Conservation (phyloP, 2,888 invertebrate species). For the Drosophila aldrichi region DNA sequence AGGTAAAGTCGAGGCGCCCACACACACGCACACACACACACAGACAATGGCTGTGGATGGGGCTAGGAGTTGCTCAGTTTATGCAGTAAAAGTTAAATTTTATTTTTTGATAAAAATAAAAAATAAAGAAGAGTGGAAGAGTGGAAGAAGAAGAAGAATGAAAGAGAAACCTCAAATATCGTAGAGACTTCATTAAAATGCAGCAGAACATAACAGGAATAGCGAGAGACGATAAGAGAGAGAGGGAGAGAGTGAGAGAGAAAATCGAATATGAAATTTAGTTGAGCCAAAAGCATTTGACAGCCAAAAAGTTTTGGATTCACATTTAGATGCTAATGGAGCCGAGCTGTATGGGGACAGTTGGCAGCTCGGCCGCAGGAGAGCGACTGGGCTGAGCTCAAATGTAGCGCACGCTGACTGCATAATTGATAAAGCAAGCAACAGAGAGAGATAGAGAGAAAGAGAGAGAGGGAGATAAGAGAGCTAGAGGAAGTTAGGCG, state of each 20-base stretch:
- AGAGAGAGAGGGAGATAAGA: neutral
- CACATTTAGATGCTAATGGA: conserved; percentile 77
- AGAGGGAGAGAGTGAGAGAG: conserved; percentile 19
- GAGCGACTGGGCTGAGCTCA: conserved; percentile 36
- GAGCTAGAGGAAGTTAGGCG: neutral
- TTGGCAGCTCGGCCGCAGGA: neutral
- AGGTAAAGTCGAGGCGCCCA: conserved; percentile 35
- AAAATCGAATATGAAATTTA: conserved; percentile 76
- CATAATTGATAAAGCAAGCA: conserved; percentile 68
- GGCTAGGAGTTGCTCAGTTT: conserved; percentile 18
- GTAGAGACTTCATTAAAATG: conserved; percentile 52
- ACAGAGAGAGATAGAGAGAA: neutral
- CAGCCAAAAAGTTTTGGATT: conserved; percentile 61
- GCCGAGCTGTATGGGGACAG: conserved; percentile 34
- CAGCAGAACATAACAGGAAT: conserved; percentile 38
- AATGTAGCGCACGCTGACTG: conserved; percentile 71
- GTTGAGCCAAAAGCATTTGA: conserved; percentile 75
- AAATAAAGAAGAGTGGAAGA: neutral
- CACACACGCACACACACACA: conserved; percentile 34
- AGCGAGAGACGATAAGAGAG: neutral
- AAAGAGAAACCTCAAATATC: conserved; percentile 13
- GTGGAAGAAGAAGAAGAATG: conserved; percentile 3
- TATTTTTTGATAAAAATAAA: conserved; percentile 27
- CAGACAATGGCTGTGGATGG: conserved; percentile 8
- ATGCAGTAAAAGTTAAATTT: conserved; percentile 50